Base-by-base conservation (phyloP, 2,113 vertebrate species). In the Daubentonia madagascariensis region DNA sequence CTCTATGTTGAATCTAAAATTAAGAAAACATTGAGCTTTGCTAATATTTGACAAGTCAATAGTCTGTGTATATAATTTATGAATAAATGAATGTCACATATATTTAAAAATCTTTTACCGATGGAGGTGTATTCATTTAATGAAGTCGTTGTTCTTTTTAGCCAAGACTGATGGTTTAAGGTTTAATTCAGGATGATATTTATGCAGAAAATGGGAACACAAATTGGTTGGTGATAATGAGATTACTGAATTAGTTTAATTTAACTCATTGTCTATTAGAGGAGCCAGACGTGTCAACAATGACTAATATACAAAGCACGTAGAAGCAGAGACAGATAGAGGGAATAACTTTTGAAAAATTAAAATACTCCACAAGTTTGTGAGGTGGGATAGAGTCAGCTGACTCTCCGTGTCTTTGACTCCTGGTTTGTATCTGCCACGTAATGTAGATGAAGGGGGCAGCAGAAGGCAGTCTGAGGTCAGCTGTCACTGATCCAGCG, bases 191-290 rank as follows among this genome's bases (percentile, higher is more conserved):
- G 50, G 43, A 18, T 84, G 85, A 40, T 91, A 80, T 89, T 90
- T 87, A 50, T 84, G 37, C 23, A 16, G 61, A 96, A 45, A 22
- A 13, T 23, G 50, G 87, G 95, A 79, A 72, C 61, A 79, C 84
- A 90, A 22, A 85, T 86, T 92, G 68, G n/a, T 78, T 40, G 59
- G 57, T 81, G 85, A 50, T 92, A 50, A 50, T 88, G 97, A 92
- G 88, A 80, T 63, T 37, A 45, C 75, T 63, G 37, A 87, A 59
- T 81, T 92, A 16, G 63, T 88, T 85, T 75, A 35, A 12, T 92
- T 88, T 79, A 70, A 70, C 52, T 92, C 20, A 40, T 80, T 6
- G 13, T 91, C 59, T 85, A 70, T 37, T 13, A 65, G 50, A 40
- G 83, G 37, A 89, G 54, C 6, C 43, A 91, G 16, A 48, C 6